These are phyloP conservation scores for Camelus bactrianus DNA, from an alignment of 2,113 vertebrate species.

Conservation along the genomic window DNA sequence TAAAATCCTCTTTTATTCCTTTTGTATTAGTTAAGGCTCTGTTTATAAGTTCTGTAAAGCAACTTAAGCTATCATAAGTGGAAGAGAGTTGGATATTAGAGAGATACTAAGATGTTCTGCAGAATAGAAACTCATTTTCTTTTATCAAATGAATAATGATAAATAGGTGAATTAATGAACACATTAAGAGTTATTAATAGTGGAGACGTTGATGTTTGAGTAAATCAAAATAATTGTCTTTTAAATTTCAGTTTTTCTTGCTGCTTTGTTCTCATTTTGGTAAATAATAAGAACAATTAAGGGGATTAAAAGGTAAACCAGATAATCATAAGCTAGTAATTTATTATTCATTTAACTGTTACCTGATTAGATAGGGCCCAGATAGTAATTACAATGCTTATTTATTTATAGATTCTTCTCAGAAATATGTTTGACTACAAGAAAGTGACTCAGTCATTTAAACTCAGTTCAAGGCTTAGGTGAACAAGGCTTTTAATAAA, in stretches of 20 bases:
- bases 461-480: neutral
- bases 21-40: neutral
- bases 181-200: neutral
- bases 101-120: neutral
- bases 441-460: neutral
- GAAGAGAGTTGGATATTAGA: neutral
- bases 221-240: conserved; percentile 6
- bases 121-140: neutral
- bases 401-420: neutral
- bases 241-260: conserved; percentile 13
- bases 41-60: neutral
- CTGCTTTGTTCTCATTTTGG: neutral
- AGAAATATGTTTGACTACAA: neutral
- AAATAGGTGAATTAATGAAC: neutral
- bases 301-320: neutral
- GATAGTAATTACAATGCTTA: neutral
- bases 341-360: neutral
- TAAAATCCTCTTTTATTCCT: neutral
- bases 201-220: neutral
- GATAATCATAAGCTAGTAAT: neutral
- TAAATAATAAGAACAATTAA: neutral
- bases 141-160: neutral
- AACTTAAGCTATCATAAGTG: neutral
- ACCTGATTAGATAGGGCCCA: neutral
- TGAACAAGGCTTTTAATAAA: neutral